These are phyloP conservation scores for Eupeodes luniger DNA, from an alignment of 2,888 invertebrate genomes.

Conservation along the genomic window DNA sequence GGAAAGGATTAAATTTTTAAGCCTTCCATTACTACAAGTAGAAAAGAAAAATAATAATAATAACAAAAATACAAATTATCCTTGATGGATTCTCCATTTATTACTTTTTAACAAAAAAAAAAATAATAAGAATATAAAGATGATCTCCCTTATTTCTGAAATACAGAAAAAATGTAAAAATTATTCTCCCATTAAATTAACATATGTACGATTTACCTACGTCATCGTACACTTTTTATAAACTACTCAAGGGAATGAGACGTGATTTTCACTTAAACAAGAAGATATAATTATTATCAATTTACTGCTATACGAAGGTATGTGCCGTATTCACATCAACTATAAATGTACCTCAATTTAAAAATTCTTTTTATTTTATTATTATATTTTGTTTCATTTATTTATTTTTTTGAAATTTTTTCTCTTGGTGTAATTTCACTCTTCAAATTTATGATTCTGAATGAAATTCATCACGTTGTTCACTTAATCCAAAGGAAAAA, in stretches of 20 bases:
- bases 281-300: conserved; percentile 38
- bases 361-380: conserved; percentile 13
- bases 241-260: neutral
- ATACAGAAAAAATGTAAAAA: neutral
- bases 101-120: neutral
- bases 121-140: neutral
- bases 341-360: conserved; percentile 50
- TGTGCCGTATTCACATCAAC: neutral
- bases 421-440: conserved; percentile 24
- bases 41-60: neutral
- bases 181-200: conserved; percentile 19
- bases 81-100: neutral
- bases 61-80: neutral
- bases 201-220: neutral
- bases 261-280: conserved; percentile 22
- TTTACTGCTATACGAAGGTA: conserved; percentile 3
- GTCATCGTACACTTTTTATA: neutral
- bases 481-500: conserved; percentile 19
- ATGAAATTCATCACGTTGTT: conserved; percentile 53
- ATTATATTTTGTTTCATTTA: neutral
- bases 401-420: neutral
- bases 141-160: conserved; percentile 1
- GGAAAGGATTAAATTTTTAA: neutral
- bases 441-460: conserved; percentile 41
- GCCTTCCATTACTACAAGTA: neutral